phyloP scores from a whole-genome alignment of 92 coral and sea anemone species.

The Plumapathes pennacea region DNA sequence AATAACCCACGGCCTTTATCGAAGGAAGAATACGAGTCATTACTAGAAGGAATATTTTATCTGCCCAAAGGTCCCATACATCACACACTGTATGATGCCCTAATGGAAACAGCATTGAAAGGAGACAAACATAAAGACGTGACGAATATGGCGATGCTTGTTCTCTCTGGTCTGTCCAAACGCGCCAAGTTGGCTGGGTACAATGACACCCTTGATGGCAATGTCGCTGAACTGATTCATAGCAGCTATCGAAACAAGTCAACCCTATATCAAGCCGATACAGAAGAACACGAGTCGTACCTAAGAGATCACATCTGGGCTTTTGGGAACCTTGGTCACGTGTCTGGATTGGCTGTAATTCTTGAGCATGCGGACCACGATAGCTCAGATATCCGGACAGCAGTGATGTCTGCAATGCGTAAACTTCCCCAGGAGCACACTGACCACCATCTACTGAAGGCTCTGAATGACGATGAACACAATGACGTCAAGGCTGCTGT shows the following conservation, averaged over 20 bases:
- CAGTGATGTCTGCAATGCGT: slow-evolving; percentile 87
- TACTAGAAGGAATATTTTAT: slow-evolving; percentile 76
- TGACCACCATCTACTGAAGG: slow-evolving; percentile 67
- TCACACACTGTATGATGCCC: slow-evolving; percentile 62
- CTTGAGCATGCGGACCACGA: slow-evolving; percentile 82
- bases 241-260: slow-evolving; percentile 82
- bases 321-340: slow-evolving; percentile 93
- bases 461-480: slow-evolving; percentile 74
- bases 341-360: slow-evolving; percentile 75
- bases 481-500: slow-evolving; percentile 90
- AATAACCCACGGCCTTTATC: slow-evolving; percentile 74
- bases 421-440: slow-evolving; percentile 76
- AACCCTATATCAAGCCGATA: slow-evolving; percentile 66
- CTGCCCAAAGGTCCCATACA: slow-evolving; percentile 92
- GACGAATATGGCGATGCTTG: slow-evolving; percentile 79
- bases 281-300: slow-evolving; percentile 67
- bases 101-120: slow-evolving; percentile 38
- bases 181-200: slow-evolving; percentile 81
- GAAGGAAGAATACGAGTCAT: slow-evolving; percentile 73
- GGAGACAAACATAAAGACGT: slow-evolving; percentile 61
- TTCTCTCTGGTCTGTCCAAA: slow-evolving; percentile 68
- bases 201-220: slow-evolving; percentile 66
- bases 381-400: slow-evolving; percentile 87
- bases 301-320: slow-evolving; percentile 95
- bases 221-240: slow-evolving; percentile 68